A percentile compares a stretch with the other conserved stretches of the same genome.
Evolutionary conservation across 2,797 vertebrate genomes (phyloP).

Genomic region (Anomalospiza imberbis): DNA sequence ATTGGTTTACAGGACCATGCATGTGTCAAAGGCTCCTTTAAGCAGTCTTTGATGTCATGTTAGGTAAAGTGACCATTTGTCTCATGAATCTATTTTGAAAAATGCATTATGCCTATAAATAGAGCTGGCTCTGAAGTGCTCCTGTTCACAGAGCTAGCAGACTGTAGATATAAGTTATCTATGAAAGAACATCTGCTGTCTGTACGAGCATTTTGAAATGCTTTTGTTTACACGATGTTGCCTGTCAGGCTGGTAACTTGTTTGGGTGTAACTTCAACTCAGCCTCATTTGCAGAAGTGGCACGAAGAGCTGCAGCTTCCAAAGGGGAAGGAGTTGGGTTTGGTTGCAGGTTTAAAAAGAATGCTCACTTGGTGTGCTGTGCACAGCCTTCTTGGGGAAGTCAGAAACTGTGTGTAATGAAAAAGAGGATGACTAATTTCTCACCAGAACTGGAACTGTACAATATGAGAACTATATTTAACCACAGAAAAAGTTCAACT

Average conservation of each 20-base stretch:
- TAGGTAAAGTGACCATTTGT: background rate
- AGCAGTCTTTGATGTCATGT: background rate
- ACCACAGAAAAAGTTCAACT: background rate
- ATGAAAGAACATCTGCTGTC: background rate
- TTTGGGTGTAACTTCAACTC: background rate
- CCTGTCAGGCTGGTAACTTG: background rate
- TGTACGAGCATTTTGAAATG: background rate
- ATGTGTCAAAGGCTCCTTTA: background rate
- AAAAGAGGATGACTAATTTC: background rate
- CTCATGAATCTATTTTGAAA: background rate
- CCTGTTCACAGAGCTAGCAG: background rate
- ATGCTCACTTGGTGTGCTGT: background rate
- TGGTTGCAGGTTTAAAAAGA: background rate
- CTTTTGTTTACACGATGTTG: slow-evolving; percentile 25
- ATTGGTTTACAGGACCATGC: background rate
- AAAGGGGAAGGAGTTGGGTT: background rate
- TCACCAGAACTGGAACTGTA: background rate
- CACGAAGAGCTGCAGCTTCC: background rate
- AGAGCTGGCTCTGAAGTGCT: slow-evolving; percentile 1
- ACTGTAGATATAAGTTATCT: background rate
- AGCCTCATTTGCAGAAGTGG: background rate
- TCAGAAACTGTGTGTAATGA: background rate
- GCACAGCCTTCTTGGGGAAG: background rate
- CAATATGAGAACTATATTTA: background rate
- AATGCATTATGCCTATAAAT: background rate